Evolutionary conservation across 2,888 invertebrate genomes (phyloP).

Genomic region (Ferdinandea cuprea): DNA sequence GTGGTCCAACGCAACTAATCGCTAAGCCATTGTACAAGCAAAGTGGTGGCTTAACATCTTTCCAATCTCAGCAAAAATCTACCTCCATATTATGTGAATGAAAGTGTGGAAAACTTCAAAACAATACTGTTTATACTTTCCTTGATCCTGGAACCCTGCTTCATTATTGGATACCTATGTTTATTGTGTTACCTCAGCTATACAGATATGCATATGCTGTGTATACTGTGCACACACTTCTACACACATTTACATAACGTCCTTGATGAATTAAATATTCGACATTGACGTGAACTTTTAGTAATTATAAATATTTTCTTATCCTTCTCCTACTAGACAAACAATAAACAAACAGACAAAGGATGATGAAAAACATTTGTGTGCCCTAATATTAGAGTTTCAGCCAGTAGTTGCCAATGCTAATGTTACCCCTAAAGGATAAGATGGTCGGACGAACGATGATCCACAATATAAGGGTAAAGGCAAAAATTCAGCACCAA

Average conservation of each 20-base stretch:
- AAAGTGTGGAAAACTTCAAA: no score
- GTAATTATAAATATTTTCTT: constrained; percentile 48
- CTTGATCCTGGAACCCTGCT: no score
- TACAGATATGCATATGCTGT: neutral
- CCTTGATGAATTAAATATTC: constrained; percentile 42
- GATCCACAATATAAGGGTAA: constrained; percentile 17
- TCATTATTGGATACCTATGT: no score
- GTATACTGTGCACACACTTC: neutral
- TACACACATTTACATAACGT: neutral
- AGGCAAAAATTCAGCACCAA: constrained; percentile 3
- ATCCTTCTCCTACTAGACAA: neutral
- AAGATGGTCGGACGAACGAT: constrained; percentile 23
- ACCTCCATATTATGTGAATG: no score
- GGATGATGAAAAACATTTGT: constrained; percentile 25
- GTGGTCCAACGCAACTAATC: no score
- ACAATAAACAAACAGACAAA: constrained; percentile 1
- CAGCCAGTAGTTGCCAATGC: constrained; percentile 1
- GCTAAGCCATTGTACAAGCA: no score
- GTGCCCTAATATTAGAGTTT: neutral
- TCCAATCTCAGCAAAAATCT: no score
- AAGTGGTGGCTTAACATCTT: no score
- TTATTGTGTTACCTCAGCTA: no score
- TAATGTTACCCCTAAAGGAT: constrained; percentile 10
- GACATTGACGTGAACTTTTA: constrained; percentile 37
- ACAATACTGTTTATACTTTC: no score